Base-by-base conservation (phyloP, 2,888 invertebrate species). In the Anthrax anthrax region DNA sequence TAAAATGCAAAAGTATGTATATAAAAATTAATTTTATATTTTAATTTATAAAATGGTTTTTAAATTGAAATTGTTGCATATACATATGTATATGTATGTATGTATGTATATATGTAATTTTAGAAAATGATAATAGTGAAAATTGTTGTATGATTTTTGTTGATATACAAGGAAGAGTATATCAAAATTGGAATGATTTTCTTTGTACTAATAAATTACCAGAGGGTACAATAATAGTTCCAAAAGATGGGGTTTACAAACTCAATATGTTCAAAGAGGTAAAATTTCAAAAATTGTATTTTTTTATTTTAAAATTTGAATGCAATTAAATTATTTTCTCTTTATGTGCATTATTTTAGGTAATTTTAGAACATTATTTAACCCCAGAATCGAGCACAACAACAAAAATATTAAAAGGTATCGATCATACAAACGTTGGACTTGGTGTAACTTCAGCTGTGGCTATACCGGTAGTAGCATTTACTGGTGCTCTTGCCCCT, bases 151-250 rank as follows among this genome's bases (percentile, higher is more conserved):
- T 64, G 60, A 45, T 68, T 51, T 60, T 58, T 56, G 50, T 66
- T 51, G 62, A 70, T 59, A 57, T 65, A 57, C 52, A 55, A 3
- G 64, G 63, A 2, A 63, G 73, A 5, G 69, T 70, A 2, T 74
- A 74, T 55, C 52, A 62, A 49, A 64, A 63, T 47, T 74, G 74
- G 74, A 47, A 52, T 0, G 57, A 63, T 12, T 74, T 67, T 56
- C 51, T 70, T 29, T 46, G 54, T 2, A 58, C 63, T 13, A 74
- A 74, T 57, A 63, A 65, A 45, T 58, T 72, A 29, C 66, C 68
- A 0, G 53, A 62, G 44, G 70, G 72, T 27, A 54, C 62, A 14
- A 67, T 74, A 64, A 58, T 71, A 40, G 60, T 70, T 1, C 74
- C 74, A 1, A 47, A 51, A 5, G 56, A 64, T 17, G 74, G 74